Evolutionary conservation across 2,797 vertebrate species (phyloP).

Genomic region (Triplophysa bombifrons): DNA sequence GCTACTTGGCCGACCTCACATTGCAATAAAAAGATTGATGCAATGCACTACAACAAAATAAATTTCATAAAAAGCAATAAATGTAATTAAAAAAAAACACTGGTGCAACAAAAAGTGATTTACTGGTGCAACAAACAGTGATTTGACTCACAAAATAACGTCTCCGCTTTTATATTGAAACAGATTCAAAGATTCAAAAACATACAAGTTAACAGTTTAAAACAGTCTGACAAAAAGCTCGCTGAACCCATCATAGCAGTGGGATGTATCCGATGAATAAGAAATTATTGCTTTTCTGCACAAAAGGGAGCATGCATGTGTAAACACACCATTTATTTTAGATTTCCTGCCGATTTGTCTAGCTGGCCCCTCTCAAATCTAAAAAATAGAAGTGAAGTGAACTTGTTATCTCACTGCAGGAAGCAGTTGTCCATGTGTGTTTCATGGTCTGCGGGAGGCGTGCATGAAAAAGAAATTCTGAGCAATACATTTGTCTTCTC

Average conservation of each 20-base stretch:
- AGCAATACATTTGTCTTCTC: background rate
- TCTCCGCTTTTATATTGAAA: background rate
- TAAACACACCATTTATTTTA: slow-evolving; percentile 20
- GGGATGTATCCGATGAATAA: too few relatives aligned
- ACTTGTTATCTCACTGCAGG: slow-evolving; percentile 29
- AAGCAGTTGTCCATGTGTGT: background rate
- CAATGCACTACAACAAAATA: background rate
- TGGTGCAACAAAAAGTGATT: background rate
- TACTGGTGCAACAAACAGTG: background rate
- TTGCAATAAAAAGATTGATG: background rate
- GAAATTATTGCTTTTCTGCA: too few relatives aligned
- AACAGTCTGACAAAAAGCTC: background rate
- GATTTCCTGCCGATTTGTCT: slow-evolving; percentile 18
- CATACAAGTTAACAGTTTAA: background rate
- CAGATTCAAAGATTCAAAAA: too few relatives aligned
- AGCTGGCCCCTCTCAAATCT: slow-evolving; percentile 13
- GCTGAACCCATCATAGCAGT: too few relatives aligned
- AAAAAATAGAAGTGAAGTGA: slow-evolving; percentile 15
- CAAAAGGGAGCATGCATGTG: background rate
- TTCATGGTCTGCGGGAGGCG: background rate
- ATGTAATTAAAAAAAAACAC: background rate
- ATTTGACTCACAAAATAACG: background rate
- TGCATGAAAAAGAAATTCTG: slow-evolving; percentile 1
- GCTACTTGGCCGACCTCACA: background rate
- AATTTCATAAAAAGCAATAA: too few relatives aligned